phyloP scores from a whole-genome alignment of 1,140 invertebrate genomes.

The Antheraea mylitta region DNA sequence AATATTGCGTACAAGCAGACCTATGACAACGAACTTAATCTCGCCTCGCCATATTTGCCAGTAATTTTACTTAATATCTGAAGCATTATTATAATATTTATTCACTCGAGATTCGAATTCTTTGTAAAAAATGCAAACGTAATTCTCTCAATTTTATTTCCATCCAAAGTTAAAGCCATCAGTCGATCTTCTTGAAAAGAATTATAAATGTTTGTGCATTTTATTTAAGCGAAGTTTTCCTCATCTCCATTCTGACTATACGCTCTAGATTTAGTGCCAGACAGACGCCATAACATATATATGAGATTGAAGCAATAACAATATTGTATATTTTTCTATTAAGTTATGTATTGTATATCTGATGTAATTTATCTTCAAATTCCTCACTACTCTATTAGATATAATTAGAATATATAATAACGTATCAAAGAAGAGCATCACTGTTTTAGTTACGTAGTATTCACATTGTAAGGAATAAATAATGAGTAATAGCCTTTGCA shows the following conservation, averaged over 20 bases:
- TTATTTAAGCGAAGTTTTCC: neutral
- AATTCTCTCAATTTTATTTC: too few relatives aligned
- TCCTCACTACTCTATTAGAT: neutral
- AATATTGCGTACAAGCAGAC: too few relatives aligned
- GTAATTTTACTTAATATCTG: too few relatives aligned
- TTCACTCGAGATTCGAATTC: too few relatives aligned
- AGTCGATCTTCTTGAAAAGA: neutral
- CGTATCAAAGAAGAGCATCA: neutral
- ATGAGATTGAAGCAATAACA: neutral
- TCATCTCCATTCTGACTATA: neutral
- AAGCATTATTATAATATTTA: too few relatives aligned
- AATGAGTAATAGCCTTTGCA: neutral
- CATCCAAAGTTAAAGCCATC: neutral
- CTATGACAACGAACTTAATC: too few relatives aligned
- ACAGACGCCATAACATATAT: slow-evolving; percentile 4
- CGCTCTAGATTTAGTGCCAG: neutral
- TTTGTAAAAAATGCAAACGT: too few relatives aligned
- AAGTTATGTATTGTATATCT: neutral
- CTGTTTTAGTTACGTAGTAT: neutral
- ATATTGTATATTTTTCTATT: neutral
- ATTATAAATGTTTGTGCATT: neutral
- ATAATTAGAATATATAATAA: neutral
- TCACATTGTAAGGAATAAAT: neutral
- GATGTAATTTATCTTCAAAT: neutral
- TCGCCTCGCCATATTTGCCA: too few relatives aligned